These are phyloP conservation scores for Abrostola triplasia DNA, from an alignment of 2,888 invertebrate genomes.

Conservation along the genomic window DNA sequence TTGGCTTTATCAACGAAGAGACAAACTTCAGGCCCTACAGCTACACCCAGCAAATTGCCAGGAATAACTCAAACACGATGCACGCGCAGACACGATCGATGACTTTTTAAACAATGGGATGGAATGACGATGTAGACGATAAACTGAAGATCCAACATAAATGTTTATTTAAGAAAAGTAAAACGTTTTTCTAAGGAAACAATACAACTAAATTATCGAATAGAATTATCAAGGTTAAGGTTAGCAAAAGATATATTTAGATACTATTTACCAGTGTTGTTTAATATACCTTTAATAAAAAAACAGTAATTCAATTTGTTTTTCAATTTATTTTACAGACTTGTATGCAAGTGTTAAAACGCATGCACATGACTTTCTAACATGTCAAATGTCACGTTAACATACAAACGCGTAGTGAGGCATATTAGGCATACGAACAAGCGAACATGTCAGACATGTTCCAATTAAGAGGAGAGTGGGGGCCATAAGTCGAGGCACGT, in stretches of 20 bases:
- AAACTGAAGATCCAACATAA: too few relatives aligned
- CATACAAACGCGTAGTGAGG: conserved; percentile 6
- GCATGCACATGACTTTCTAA: conserved; percentile 1
- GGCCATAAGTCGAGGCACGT: conserved; percentile 42
- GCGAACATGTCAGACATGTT: conserved; percentile 39
- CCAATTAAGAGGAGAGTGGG: conserved; percentile 42
- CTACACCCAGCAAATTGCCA: background rate
- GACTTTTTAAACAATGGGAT: background rate
- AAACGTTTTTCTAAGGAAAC: too few relatives aligned
- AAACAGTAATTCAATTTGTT: too few relatives aligned
- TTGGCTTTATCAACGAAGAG: conserved; percentile 13
- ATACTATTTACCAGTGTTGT: too few relatives aligned
- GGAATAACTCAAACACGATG: background rate
- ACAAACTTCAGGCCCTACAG: conserved; percentile 6
- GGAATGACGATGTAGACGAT: too few relatives aligned
- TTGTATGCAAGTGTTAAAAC: background rate
- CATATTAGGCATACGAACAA: conserved; percentile 14
- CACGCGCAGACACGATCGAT: conserved; percentile 1
- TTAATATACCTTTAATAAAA: too few relatives aligned
- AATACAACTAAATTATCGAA: too few relatives aligned
- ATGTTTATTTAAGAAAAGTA: too few relatives aligned
- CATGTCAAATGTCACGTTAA: conserved; percentile 8
- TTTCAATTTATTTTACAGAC: too few relatives aligned
- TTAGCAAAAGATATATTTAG: too few relatives aligned
- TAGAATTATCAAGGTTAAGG: too few relatives aligned